Percentiles rank a stretch among this genome's conserved stretches.
phyloP scores from a whole-genome alignment of 2,888 invertebrate genomes.

The Tipula unca region DNA sequence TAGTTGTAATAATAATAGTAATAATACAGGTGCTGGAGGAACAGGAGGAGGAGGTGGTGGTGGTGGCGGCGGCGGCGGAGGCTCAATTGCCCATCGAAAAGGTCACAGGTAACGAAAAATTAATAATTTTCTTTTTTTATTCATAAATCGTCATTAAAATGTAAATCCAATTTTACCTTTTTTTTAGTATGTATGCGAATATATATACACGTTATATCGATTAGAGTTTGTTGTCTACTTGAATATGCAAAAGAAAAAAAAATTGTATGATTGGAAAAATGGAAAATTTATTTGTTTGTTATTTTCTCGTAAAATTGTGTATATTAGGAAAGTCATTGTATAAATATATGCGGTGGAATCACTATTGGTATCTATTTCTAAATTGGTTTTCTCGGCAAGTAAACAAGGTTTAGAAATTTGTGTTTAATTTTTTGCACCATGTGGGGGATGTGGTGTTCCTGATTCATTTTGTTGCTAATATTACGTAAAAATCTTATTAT shows the following conservation, averaged over 20 bases:
- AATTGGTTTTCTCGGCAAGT: neutral
- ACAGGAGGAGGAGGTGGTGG: conserved; percentile 42
- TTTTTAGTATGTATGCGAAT: neutral
- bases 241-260: neutral
- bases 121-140: neutral
- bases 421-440: neutral
- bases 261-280: neutral
- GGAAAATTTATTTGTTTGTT: neutral
- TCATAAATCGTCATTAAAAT: neutral
- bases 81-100: conserved; percentile 46
- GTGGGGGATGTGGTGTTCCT: no score
- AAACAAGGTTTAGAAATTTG: neutral
- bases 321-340: neutral
- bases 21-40: conserved; percentile 27
- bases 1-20: neutral
- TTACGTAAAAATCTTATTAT: no score
- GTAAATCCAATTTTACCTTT: neutral
- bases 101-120: conserved; percentile 49
- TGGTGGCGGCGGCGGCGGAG: conserved; percentile 37
- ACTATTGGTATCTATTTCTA: neutral
- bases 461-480: no score
- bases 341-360: neutral
- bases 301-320: neutral
- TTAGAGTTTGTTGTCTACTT: neutral
- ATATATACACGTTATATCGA: neutral